These are phyloP conservation scores for Phymatocera aterrima DNA, from an alignment of 2,888 invertebrate species.

Conservation along the genomic window DNA sequence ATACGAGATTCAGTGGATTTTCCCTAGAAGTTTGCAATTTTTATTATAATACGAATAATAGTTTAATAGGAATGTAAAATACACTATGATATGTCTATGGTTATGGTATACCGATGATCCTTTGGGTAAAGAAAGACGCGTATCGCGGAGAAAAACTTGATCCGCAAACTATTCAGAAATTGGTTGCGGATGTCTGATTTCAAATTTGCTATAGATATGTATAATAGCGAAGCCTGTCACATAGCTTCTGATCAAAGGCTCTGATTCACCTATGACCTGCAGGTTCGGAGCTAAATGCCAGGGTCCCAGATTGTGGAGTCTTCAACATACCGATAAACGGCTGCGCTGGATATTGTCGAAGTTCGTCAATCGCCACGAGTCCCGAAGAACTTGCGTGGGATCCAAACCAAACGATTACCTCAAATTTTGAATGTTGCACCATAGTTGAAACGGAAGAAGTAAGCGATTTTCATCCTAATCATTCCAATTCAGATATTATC, in stretches of 20 bases:
- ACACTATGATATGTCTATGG: too few species aligned
- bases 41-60: too few species aligned
- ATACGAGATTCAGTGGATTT: too few species aligned
- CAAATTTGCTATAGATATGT: background rate
- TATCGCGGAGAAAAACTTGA: too few species aligned
- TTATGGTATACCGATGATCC: background rate
- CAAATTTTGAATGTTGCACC: constrained; percentile 92
- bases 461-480: constrained; percentile 66
- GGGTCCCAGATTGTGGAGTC: constrained; percentile 90
- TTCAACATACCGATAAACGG: constrained; percentile 92
- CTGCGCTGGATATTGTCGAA: constrained; percentile 91
- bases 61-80: too few species aligned
- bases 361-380: constrained; percentile 88
- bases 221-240: too few species aligned
- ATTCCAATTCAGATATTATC: background rate
- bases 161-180: background rate
- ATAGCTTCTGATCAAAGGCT: background rate
- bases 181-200: background rate
- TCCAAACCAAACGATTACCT: constrained; percentile 82
- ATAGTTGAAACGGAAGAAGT: constrained; percentile 93
- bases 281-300: constrained; percentile 89
- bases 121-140: background rate
- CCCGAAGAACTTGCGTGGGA: constrained; percentile 76
- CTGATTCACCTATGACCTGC: constrained; percentile 28
- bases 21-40: too few species aligned